A percentile compares a stretch with the other conserved stretches of the same genome.
phyloP scores from a whole-genome alignment of 2,113 vertebrate species.

The Phainopepla nitens region DNA sequence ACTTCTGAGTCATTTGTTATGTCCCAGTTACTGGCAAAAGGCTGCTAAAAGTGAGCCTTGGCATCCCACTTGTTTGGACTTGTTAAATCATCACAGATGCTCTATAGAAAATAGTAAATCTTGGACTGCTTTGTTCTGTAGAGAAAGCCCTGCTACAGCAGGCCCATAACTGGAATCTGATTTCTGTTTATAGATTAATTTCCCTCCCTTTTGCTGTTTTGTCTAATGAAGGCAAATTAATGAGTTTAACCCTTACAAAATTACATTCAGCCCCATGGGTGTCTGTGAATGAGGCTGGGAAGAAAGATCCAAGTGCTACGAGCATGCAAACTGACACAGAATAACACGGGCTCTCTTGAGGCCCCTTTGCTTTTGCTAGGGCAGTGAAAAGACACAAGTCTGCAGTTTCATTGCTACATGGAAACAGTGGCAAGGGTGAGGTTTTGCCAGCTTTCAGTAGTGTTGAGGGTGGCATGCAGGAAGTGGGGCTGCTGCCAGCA shows the following conservation, averaged over 20 bases:
- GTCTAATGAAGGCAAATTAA: neutral
- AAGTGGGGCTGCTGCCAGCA: neutral
- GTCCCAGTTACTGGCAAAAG: neutral
- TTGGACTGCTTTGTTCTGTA: neutral
- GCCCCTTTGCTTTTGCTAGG: neutral
- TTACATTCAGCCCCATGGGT: neutral
- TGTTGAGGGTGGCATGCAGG: neutral
- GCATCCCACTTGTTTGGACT: neutral
- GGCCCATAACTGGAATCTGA: neutral
- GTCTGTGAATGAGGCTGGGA: neutral
- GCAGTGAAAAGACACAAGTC: neutral
- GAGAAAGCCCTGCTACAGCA: neutral
- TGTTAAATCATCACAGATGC: neutral
- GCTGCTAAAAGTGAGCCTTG: neutral
- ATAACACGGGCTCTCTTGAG: neutral
- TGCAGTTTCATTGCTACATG: fast-evolving
- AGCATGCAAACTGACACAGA: neutral
- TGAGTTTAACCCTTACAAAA: neutral
- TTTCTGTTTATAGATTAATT: neutral
- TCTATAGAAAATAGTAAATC: neutral
- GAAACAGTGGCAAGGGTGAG: neutral
- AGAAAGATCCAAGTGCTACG: neutral
- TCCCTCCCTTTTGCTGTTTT: neutral
- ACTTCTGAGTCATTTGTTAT: neutral
- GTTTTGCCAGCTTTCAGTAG: neutral